Base-by-base conservation (phyloP, 1,140 invertebrate species). In the Drosophila varians region DNA sequence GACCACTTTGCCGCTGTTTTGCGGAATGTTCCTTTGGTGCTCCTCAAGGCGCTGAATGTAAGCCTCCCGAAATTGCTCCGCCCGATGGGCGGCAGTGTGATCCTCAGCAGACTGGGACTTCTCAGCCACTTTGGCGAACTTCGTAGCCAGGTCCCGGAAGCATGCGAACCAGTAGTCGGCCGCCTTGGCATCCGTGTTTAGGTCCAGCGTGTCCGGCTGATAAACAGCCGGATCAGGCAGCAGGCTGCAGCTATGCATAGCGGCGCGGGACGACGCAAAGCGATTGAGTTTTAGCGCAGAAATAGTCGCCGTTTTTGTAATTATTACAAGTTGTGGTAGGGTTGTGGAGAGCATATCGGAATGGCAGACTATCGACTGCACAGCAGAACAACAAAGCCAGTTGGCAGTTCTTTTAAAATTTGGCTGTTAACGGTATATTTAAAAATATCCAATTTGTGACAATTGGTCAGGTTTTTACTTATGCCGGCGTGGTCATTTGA, bases 131-230 rank as follows among this genome's bases (percentile, higher is more conserved):
- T 93, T 93, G 47, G 95, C 93, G 92, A 95, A 95, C 91, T 95
- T 96, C 52, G 94, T 93, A 8, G 96, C 93, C 43, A 96, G 95
- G 74, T 96, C 94, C 89, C 97, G 95, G 89, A 99, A 97, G 90
- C 97, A 98, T 51, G 95, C 93, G 43, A 99, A 92, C 98, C 98
- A 99, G 92, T 99, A 99, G 69, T 96, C 94, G 77, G 97, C 94
- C 14, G 97, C 98, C 91, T 96, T 96, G 69, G 93, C 92, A 92
- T 99, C 97, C 79, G 94, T 93, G 45, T 95, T 94, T 9, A 99
- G 93, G 92, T 99, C 96, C 49, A 97, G 95, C 14, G 96, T 97
- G 91, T 99, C 98, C 12, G 97, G 96, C 90, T 94, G 94, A 92
- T 99, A 99, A 79, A 91, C 64, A 6, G 74, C 57, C 19, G 90